A percentile compares a stretch with the other conserved stretches of the same genome.
phyloP scores from a whole-genome alignment of 2,888 invertebrate genomes.

The Synergus gifuensis region DNA sequence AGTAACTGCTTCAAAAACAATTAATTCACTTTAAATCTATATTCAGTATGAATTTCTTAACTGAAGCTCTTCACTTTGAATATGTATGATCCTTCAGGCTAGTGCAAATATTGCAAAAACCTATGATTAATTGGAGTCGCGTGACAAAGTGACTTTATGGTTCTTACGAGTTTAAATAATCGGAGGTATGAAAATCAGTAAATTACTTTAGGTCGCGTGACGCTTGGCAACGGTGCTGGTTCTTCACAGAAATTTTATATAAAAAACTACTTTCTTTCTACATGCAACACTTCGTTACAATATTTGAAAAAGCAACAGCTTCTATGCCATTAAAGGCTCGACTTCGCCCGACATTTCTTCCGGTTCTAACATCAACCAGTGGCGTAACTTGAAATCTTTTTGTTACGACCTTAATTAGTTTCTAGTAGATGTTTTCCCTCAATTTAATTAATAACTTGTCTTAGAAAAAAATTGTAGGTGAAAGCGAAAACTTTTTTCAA shows the following conservation, averaged over 20 bases:
- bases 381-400: not conserved
- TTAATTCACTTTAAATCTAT: not conserved
- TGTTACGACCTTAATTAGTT: not conserved
- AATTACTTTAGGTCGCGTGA: constrained; percentile 24
- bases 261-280: constrained; percentile 32
- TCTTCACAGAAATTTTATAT: constrained; percentile 7
- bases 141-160: too few relatives aligned
- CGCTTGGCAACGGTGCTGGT: constrained; percentile 14
- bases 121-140: too few relatives aligned
- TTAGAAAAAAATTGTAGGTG: not conserved
- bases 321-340: constrained; percentile 14
- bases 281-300: constrained; percentile 28
- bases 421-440: not conserved
- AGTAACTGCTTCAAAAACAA: not conserved
- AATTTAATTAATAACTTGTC: not conserved
- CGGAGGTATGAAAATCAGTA: not conserved
- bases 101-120: too few relatives aligned
- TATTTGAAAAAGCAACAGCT: constrained; percentile 31
- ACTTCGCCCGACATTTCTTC: constrained; percentile 22
- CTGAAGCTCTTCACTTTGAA: too few relatives aligned
- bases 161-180: too few relatives aligned
- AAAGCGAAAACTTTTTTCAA: not conserved
- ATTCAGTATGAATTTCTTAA: not conserved
- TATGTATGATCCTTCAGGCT: too few relatives aligned
- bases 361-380: constrained; percentile 18